Evolutionary conservation across 2,888 invertebrate genomes (phyloP).

Genomic region (Heliconius ismenius): DNA sequence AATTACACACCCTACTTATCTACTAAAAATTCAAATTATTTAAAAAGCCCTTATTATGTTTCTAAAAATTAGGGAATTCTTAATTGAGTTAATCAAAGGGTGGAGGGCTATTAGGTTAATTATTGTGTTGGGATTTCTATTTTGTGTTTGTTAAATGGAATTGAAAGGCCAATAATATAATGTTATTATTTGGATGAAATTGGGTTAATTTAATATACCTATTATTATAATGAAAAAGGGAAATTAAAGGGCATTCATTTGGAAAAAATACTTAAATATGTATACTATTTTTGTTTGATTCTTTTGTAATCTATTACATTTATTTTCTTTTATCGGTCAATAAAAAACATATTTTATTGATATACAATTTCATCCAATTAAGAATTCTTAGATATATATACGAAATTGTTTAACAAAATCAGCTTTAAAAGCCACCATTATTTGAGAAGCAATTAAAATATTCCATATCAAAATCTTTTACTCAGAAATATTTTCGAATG

Average conservation of each 20-base stretch:
- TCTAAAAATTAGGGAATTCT: conserved; percentile 24
- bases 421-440: conserved; percentile 6
- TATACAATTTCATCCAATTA: background rate
- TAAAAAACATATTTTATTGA: background rate
- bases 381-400: conserved; percentile 5
- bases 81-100: conserved; percentile 33
- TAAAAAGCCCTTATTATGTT: conserved; percentile 45
- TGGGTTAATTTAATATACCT: background rate
- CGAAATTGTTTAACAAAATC: conserved; percentile 7
- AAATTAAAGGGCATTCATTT: background rate
- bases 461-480: conserved; percentile 38
- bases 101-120: conserved; percentile 23
- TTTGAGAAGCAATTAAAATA: conserved; percentile 21
- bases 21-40: conserved; percentile 66
- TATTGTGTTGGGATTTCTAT: conserved; percentile 19
- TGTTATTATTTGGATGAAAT: conserved; percentile 11
- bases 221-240: background rate
- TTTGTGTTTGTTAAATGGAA: background rate
- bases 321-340: too few species aligned
- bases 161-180: background rate
- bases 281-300: background rate
- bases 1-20: conserved; percentile 78
- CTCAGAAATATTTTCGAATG: conserved; percentile 51
- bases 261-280: background rate
- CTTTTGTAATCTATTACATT: background rate